Percentiles rank a stretch among this genome's conserved stretches.
These are phyloP conservation scores for Antedon mediterranea DNA, from an alignment of 53 echinoderm and acorn worm genomes.

Conservation along the genomic window DNA sequence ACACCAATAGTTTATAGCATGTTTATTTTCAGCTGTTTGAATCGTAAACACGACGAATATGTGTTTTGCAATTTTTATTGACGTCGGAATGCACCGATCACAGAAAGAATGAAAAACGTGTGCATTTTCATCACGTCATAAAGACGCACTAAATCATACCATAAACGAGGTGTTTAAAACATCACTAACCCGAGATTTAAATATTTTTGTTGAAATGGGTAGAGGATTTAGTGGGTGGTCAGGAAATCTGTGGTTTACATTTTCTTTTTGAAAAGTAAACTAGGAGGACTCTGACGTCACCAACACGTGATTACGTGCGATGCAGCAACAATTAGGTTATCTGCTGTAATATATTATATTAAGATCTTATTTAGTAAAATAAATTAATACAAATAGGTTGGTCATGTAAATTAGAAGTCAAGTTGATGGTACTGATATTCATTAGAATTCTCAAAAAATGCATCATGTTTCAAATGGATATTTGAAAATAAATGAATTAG, in stretches of 20 bases:
- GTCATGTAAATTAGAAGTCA: too few species aligned
- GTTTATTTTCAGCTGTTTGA: conserved; percentile 1
- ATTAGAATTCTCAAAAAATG: too few species aligned
- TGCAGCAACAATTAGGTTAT: too few species aligned
- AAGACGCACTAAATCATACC: not conserved
- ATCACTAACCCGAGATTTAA: not conserved
- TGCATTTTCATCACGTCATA: not conserved
- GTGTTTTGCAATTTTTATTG: not conserved
- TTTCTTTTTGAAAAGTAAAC: too few species aligned
- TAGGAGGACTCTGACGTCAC: not conserved
- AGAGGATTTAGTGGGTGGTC: not conserved
- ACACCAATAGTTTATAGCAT: not conserved
- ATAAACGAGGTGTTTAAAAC: not conserved
- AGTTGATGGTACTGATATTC: too few species aligned
- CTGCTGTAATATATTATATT: too few species aligned
- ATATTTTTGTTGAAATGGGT: not conserved
- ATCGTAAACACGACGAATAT: not conserved
- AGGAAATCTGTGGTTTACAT: not conserved
- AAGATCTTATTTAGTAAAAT: too few species aligned
- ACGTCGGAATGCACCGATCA: not conserved
- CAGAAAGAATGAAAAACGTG: not conserved
- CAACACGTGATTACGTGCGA: not conserved
- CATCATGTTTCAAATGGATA: too few species aligned
- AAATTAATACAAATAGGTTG: too few species aligned
- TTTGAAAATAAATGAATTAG: too few species aligned